Percentiles rank a stretch among this genome's conserved stretches.
These are phyloP conservation scores for Drosophila suzukii DNA, from an alignment of 1,140 invertebrate genomes.

Conservation along the genomic window DNA sequence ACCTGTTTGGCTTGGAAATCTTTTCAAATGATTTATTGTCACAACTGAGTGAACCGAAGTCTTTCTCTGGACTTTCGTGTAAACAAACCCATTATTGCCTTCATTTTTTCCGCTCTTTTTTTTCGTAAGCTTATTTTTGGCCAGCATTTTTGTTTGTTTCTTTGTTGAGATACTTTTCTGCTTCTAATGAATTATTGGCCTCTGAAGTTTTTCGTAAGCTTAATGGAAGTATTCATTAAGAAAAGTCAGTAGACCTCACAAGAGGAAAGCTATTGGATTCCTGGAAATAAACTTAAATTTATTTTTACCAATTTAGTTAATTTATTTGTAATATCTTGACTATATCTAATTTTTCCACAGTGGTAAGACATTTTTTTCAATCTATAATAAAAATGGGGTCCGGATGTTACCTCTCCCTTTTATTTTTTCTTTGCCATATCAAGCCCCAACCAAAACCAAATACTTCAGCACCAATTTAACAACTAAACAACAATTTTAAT, in stretches of 20 bases:
- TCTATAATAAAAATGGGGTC: constrained; percentile 1
- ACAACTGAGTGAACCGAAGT: constrained; percentile 26
- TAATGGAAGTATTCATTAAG: constrained; percentile 66
- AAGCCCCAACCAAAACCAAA: constrained; percentile 31
- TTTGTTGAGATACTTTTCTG: constrained; percentile 22
- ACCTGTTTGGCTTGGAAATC: constrained; percentile 21
- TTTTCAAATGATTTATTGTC: constrained; percentile 45
- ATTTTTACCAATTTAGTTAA: too few relatives aligned
- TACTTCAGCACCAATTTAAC: constrained; percentile 27
- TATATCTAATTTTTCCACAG: not conserved
- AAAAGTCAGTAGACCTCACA: constrained; percentile 15
- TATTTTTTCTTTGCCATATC: constrained; percentile 3
- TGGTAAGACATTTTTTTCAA: not conserved
- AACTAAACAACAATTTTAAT: constrained; percentile 64
- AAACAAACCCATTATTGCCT: constrained; percentile 73
- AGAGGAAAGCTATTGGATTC: not conserved
- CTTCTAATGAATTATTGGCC: constrained; percentile 65
- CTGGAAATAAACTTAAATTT: not conserved
- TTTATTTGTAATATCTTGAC: not conserved
- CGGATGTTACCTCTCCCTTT: constrained; percentile 13
- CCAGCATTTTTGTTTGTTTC: constrained; percentile 13
- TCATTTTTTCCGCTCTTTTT: constrained; percentile 26
- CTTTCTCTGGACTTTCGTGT: constrained; percentile 33
- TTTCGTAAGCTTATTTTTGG: constrained; percentile 26
- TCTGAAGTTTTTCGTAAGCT: constrained; percentile 34